Base-by-base conservation (phyloP, 1,140 invertebrate genomes). In the Scaptodrosophila lebanonensis region DNA sequence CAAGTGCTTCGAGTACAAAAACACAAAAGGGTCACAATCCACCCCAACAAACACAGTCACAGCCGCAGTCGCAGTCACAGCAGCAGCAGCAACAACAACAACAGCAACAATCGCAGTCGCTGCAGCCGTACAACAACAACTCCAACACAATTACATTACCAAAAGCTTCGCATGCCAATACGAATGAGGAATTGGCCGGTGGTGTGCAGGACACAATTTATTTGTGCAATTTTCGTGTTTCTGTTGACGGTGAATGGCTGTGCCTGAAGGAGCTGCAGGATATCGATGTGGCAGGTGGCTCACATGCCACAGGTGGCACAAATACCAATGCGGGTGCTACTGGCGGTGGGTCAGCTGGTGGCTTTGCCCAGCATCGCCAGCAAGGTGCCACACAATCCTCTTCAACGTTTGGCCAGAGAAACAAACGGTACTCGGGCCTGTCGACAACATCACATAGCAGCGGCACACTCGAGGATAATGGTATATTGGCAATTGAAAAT, bases 171-270 rank as follows among this genome's bases (percentile, higher is more conserved):
- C 83, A 87, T 63, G 84, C 83, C 30, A 85, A 86, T 16, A 83
- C 83, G 18, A 79, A 29, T 32, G 85, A 87, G 47, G 93, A 94
- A 66, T 92, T 94, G 89, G 92, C 93, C 58, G 93, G 93, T 65
- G 95, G 93, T 63, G 95, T 95, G 22, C 95, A 97, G 88, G 96
- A 98, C 87, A 98, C 96, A 9, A 97, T 98, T 85, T 98, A 98
- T 88, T 87, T 98, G 84, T 98, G 97, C 89, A 98, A 98, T 87
- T 98, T 98, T 87, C 93, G 97, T 18, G 97, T 98, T 0, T 97
- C 96, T 15, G 97, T 98, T 6, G 96, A 98, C 83, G 97, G 97
- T 20, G 97, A 98, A 87, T 98, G 97, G 97, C 89, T 98, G n/a
- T 98, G 97, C 87, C 88, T 98, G 16, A 95, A 96, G 85, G 96